Conservation (phyloP, 2,113 vertebrate genomes). For the Nannospalax galili region DNA sequence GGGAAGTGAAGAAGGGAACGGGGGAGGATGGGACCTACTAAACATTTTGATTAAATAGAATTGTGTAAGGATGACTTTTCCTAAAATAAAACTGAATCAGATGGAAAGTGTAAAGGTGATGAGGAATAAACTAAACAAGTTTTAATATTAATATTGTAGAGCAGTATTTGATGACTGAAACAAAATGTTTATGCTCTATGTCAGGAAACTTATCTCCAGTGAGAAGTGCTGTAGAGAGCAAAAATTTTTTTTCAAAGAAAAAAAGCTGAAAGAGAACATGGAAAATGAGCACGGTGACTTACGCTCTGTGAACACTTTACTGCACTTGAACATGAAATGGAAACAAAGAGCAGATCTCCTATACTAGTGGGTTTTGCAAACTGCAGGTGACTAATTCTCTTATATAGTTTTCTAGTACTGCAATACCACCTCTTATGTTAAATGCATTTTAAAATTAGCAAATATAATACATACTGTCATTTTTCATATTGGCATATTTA, state of each 20-base stretch:
- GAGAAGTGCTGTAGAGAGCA: slow-evolving; percentile 26
- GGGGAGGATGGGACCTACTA: neutral
- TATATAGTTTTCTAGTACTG: neutral
- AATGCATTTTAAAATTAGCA: neutral
- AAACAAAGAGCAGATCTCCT: neutral
- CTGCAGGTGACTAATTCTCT: neutral
- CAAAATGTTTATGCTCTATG: neutral
- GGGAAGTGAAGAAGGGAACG: rapidly evolving
- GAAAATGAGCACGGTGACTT: slow-evolving; percentile 51
- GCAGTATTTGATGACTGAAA: neutral
- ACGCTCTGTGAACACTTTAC: slow-evolving; percentile 57
- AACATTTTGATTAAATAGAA: neutral
- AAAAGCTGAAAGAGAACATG: slow-evolving; percentile 43
- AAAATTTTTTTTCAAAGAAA: neutral
- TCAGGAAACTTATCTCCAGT: slow-evolving; percentile 47
- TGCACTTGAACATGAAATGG: slow-evolving; percentile 17
- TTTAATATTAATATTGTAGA: slow-evolving; percentile 39
- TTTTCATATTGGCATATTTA: neutral
- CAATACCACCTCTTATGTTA: neutral
- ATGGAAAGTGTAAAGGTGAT: neutral
- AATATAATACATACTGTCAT: neutral
- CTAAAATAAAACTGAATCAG: neutral
- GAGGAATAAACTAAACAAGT: slow-evolving; percentile 30
- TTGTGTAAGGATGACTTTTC: neutral
- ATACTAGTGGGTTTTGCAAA: neutral